Conservation (phyloP, 2,113 vertebrate genomes). For the Aegypius monachus region DNA sequence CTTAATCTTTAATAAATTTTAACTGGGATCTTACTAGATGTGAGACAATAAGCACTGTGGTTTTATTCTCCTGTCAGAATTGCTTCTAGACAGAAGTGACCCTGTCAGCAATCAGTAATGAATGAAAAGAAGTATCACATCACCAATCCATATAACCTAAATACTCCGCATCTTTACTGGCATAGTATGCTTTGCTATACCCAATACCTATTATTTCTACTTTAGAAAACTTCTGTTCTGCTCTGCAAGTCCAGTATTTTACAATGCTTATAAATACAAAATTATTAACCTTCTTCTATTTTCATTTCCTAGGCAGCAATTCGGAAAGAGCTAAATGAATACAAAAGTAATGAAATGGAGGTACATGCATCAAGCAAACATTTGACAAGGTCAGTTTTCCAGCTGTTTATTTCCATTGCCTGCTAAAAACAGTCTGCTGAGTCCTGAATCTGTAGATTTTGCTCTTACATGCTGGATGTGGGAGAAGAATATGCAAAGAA, state of each 20-base stretch:
- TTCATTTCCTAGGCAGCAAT: slow-evolving; percentile 87
- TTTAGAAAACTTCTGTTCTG: background rate
- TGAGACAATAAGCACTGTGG: background rate
- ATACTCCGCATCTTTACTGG: background rate
- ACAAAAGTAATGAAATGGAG: slow-evolving; percentile 99
- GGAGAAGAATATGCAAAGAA: background rate
- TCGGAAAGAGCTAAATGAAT: slow-evolving; percentile 97
- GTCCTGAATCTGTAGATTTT: background rate
- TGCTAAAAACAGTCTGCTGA: background rate
- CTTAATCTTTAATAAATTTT: background rate
- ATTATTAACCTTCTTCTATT: background rate
- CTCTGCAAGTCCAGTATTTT: background rate
- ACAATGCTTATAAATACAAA: background rate
- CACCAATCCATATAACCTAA: background rate
- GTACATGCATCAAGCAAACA: slow-evolving; percentile 97
- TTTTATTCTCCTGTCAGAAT: background rate
- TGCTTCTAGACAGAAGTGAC: background rate
- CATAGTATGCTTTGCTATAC: background rate
- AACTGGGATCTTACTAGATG: background rate
- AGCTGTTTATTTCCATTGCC: background rate
- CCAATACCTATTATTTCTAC: background rate
- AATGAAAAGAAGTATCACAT: background rate
- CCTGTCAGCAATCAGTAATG: background rate
- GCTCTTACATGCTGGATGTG: background rate
- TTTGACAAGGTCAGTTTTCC: slow-evolving; percentile 87